Base-by-base conservation (phyloP, 2,888 invertebrate species). In the Amblyteles armatorius region DNA sequence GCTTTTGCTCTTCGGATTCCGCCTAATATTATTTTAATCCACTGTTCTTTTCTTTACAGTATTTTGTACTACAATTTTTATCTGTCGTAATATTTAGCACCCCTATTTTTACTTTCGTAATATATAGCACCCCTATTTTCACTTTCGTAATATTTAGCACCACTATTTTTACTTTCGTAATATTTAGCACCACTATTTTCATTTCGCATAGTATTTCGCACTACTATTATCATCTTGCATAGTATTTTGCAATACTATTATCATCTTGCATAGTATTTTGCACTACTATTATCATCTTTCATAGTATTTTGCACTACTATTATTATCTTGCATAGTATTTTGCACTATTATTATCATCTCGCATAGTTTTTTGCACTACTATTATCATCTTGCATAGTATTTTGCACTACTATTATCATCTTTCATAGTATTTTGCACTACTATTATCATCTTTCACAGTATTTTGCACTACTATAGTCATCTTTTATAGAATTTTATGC, bases 291-390 rank as follows among this genome's bases (percentile, higher is more conserved):
- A 6, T 60, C 9, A 5, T 33, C 6, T 4, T 33, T 33, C 33
- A 4, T 33, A 33, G 4, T 57, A 57, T 57, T 22, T 57, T 26
- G 6, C 3, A 22, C n/a, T 2, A 52, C 7, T 33, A 33, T 33
- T 63, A 9, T n/a, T 0, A n/a, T 63, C 33, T 63, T 33, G 16
- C 11, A 0, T 16, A 33, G 16, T 33, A 63, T 33, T 33, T 50
- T 50, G 29, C 4, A 29, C 29, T 29, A 3, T 5, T 33, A 33
- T 13, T 71, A 16, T 13, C 13, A 29, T 57, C 40, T 87, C 83
- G 22, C 19, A 79, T 82, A 73, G 65, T 9, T 55, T 76, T 48
- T 26, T 40, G 36, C 29, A 65, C 29, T 33, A 6, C 6, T 2
- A 26, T 40, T 26, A 11, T 44, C 9, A 22, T 44, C 44, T 26